Evolutionary conservation across 2,888 invertebrate species (phyloP), one percentile per base, ranked within the genome.

Genomic region (Chrysotoxum bicinctum): DNA sequence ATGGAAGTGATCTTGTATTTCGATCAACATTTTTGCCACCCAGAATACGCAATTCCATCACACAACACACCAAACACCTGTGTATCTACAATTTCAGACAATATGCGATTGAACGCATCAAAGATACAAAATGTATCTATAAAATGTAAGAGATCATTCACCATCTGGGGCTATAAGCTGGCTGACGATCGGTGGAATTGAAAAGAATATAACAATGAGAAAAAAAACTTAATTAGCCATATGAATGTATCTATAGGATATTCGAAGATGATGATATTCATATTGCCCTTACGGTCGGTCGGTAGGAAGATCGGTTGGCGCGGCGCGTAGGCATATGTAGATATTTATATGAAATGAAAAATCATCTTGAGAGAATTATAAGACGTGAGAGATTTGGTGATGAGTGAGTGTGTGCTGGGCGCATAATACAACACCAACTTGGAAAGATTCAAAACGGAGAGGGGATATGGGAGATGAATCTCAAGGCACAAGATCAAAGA

Each of bases 301-400:
- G 48, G 12, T 48, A 0, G 12, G 35, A 1, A 0, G 35, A 2
- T 10, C 16, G 43, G 3, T 43, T n/a, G 66, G 14, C 50, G 26
- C 5, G 26, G 26, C 5, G 26, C 7, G 50, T 66, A 50, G 48
- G 66, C 52, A 64, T 70, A 69, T 74, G 43, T 21, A n/a, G n/a
- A n/a, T n/a, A 75, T 80, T 72, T 80, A 74, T 72, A 66, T 76
- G 68, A 76, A 54, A 81, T 81, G 81, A 85, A 85, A 85, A 85
- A 85, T 85, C 85, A 81, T 85, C 77, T 85, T 69, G 76, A 69
- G 73, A 73, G 85, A 85, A 77, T 85, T 85, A 81, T 81, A 81
- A 81, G 81, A 85, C 85, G 81, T 85, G 85, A 85, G 76, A 85
- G 85, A 85, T 81, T 80, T 64, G 85, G 81, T 77, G 68, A 58